Percentiles rank a stretch among this genome's conserved stretches.
Conservation (phyloP, 2,888 invertebrate genomes). For the Drosophila neutralis region DNA sequence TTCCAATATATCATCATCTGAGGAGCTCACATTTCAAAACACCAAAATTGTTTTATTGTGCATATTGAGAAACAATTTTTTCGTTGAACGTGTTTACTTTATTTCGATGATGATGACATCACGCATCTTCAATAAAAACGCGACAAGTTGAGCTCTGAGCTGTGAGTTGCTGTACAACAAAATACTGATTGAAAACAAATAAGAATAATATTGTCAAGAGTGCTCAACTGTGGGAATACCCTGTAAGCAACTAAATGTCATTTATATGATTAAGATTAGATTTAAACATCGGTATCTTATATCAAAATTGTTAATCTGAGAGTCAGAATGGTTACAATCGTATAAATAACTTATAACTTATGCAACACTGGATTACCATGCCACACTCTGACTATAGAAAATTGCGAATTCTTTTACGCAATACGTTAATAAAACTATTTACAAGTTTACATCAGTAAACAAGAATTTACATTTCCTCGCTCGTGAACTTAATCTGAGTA, state of each 20-base stretch:
- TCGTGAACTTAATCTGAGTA: background rate
- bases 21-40: constrained; percentile 35
- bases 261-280: background rate
- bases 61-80: constrained; percentile 47
- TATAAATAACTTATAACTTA: background rate
- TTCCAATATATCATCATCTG: constrained; percentile 21
- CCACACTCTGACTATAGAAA: background rate
- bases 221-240: constrained; percentile 11
- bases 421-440: background rate
- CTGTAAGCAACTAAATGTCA: background rate
- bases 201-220: background rate
- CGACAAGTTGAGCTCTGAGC: constrained; percentile 43
- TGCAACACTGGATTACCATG: background rate
- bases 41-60: constrained; percentile 44
- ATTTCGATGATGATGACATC: constrained; percentile 62
- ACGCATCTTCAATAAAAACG: constrained; percentile 56
- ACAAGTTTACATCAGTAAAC: background rate
- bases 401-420: background rate
- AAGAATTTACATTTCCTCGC: background rate
- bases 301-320: no score
- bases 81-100: constrained; percentile 43
- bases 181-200: constrained; percentile 38
- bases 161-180: constrained; percentile 11
- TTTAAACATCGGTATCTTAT: no score
- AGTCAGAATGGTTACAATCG: background rate